Percentiles rank a stretch among this genome's conserved stretches.
Evolutionary conservation across 2,797 vertebrate genomes (phyloP).

Genomic region (Limosa lapponica): DNA sequence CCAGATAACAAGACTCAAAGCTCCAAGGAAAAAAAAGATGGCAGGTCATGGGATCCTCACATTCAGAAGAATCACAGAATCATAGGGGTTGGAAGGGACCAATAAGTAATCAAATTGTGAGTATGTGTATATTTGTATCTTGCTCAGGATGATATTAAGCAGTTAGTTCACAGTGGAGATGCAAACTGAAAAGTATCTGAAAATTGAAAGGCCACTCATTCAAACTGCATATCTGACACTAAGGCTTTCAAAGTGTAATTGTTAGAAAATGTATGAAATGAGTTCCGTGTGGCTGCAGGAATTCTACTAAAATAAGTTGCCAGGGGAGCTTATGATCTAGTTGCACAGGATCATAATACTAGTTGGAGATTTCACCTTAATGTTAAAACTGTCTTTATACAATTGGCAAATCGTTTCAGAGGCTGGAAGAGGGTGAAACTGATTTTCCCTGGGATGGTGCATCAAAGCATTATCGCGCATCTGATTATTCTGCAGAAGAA

Average conservation of each 20-base stretch:
- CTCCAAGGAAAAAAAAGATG: background rate
- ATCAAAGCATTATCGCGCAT: background rate
- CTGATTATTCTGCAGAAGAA: background rate
- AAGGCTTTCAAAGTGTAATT: background rate
- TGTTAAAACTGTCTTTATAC: background rate
- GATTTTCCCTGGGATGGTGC: background rate
- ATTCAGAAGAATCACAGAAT: background rate
- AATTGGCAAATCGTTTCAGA: background rate
- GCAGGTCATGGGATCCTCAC: background rate
- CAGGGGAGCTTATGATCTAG: background rate
- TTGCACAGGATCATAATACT: background rate
- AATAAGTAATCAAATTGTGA: background rate
- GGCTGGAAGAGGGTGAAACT: background rate
- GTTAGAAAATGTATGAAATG: background rate
- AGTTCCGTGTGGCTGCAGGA: background rate
- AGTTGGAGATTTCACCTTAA: background rate
- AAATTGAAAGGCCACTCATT: background rate
- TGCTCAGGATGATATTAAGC: background rate
- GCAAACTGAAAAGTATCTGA: background rate
- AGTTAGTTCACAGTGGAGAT: background rate
- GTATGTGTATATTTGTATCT: background rate
- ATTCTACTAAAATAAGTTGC: background rate
- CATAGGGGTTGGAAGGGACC: background rate
- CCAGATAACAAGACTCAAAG: background rate
- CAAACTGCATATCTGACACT: background rate